phyloP scores from a whole-genome alignment of 2,113 vertebrate genomes.

The Sinocyclocheilus grahami region DNA sequence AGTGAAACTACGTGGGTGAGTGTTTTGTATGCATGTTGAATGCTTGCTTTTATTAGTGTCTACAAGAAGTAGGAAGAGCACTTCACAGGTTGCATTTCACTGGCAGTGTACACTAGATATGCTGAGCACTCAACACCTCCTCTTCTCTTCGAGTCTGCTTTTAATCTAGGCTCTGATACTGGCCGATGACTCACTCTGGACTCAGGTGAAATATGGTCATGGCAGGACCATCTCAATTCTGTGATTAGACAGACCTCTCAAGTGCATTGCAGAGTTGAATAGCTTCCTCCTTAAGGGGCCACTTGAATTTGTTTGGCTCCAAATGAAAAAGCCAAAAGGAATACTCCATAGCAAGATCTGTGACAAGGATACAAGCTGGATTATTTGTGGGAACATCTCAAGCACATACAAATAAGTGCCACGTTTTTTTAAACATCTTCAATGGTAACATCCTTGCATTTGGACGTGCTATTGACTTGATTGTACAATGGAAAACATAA shows the following conservation, averaged over 20 bases:
- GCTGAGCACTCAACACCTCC: slow-evolving; percentile 2
- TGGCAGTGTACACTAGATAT: background rate
- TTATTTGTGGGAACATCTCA: background rate
- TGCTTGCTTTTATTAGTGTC: background rate
- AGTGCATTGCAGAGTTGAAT: slow-evolving; percentile 29
- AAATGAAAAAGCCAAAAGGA: slow-evolving; percentile 35
- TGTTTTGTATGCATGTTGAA: slow-evolving; percentile 34
- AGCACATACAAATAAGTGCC: background rate
- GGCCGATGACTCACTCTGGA: slow-evolving; percentile 42
- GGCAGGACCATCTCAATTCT: slow-evolving; percentile 33
- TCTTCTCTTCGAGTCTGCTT: slow-evolving; percentile 5
- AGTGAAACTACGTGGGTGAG: background rate
- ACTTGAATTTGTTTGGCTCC: slow-evolving; percentile 24
- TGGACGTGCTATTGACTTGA: background rate
- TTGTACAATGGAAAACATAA: background rate
- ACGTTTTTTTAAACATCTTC: background rate
- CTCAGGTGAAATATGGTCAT: slow-evolving; percentile 49
- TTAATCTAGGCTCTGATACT: slow-evolving; percentile 20
- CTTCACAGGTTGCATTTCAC: background rate
- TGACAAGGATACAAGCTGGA: background rate
- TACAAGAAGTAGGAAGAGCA: slow-evolving; percentile 20
- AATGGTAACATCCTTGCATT: background rate
- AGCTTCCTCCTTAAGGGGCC: slow-evolving; percentile 28
- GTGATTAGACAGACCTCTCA: slow-evolving; percentile 41
- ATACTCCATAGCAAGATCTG: background rate